Evolutionary conservation across 2,113 vertebrate genomes (phyloP).

Genomic region (Ophthalmolycus amberensis): DNA sequence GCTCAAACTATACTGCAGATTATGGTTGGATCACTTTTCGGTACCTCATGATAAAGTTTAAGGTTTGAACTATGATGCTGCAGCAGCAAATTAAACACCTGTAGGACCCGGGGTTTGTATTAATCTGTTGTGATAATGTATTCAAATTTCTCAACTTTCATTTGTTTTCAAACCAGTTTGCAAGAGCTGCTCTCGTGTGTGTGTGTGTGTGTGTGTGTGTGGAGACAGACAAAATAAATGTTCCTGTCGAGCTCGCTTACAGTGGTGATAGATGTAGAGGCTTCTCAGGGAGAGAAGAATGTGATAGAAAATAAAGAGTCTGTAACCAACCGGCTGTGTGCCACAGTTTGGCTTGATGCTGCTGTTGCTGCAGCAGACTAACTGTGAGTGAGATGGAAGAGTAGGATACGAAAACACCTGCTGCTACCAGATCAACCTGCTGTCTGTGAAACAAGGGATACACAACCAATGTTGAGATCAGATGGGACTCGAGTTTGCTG

Average conservation of each 20-base stretch:
- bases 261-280: slow-evolving; percentile 14
- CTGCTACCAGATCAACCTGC: slow-evolving; percentile 43
- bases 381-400: slow-evolving; percentile 27
- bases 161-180: slow-evolving; percentile 25
- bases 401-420: slow-evolving; percentile 43
- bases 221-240: slow-evolving; percentile 23
- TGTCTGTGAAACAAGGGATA: slow-evolving; percentile 19
- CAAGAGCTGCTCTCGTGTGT: not conserved
- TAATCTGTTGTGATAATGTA: slow-evolving; percentile 5
- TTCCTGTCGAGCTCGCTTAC: slow-evolving; percentile 12
- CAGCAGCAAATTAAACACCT: not conserved
- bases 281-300: slow-evolving; percentile 19
- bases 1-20: not conserved
- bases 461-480: slow-evolving; percentile 1
- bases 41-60: not conserved
- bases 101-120: not conserved
- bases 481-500: slow-evolving; percentile 10
- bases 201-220: not conserved
- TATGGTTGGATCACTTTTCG: not conserved
- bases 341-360: slow-evolving; percentile 48
- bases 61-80: not conserved
- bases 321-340: slow-evolving; percentile 30
- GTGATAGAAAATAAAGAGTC: slow-evolving; percentile 47
- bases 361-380: slow-evolving; percentile 39
- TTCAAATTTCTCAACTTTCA: slow-evolving; percentile 17